phyloP scores from a whole-genome alignment of 2,113 vertebrate species.

The Cebidichthys violaceus region DNA sequence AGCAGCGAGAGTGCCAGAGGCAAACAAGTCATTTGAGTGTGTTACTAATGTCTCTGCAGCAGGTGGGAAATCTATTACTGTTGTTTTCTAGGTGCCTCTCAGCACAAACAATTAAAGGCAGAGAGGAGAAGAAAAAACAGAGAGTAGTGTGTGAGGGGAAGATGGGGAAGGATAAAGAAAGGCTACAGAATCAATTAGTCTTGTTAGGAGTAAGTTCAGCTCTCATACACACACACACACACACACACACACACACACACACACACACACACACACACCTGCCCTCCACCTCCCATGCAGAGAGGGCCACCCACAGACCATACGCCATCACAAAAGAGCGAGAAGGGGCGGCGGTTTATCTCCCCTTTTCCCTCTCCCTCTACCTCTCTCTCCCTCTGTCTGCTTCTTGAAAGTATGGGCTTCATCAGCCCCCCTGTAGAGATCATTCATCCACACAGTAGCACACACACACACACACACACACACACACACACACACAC shows the following conservation, averaged over 20 bases:
- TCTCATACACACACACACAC: conserved; percentile 39
- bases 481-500: conserved; percentile 78
- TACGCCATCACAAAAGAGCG: conserved; percentile 86
- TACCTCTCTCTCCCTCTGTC: conserved; percentile 39
- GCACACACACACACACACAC: conserved; percentile 83
- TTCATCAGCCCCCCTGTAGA: conserved; percentile 87
- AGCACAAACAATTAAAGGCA: conserved; percentile 54
- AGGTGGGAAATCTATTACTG: conserved; percentile 70
- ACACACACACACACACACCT: conserved; percentile 56
- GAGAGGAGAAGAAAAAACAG: conserved; percentile 19
- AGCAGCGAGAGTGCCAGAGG: conserved; percentile 19
- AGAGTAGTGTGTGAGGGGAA: conserved; percentile 32
- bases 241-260: conserved; percentile 35
- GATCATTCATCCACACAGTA: conserved; percentile 84
- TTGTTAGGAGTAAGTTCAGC: conserved; percentile 59
- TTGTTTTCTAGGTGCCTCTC: conserved; percentile 60
- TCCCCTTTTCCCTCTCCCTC: conserved; percentile 66
- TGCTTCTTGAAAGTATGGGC: conserved; percentile 86
- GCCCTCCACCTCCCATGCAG: conserved; percentile 82
- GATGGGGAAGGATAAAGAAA: conserved; percentile 55
- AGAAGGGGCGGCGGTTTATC: conserved; percentile 33
- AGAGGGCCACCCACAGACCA: conserved; percentile 90
- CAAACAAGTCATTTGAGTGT: conserved; percentile 54
- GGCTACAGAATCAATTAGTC: conserved; percentile 79
- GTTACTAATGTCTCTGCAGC: conserved; percentile 66